A percentile compares a stretch with the other conserved stretches of the same genome.
phyloP scores from a whole-genome alignment of 2,888 invertebrate species.

The Plagodis pulveraria region DNA sequence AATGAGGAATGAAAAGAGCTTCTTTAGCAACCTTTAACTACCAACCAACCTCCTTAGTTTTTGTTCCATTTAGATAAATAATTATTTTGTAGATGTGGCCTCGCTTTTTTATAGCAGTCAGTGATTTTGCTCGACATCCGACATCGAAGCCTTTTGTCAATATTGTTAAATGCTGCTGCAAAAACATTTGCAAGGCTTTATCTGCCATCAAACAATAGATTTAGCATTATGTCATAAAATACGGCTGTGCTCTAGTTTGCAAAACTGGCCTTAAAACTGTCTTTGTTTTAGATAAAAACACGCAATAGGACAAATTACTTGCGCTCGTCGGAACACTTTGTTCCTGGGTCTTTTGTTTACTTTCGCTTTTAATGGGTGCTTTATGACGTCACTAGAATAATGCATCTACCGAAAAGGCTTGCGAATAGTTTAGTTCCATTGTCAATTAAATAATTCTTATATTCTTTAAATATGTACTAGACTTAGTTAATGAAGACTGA shows the following conservation, averaged over 20 bases:
- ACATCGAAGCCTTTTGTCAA: conserved; percentile 57
- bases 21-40: conserved; percentile 25
- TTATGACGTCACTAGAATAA: conserved; percentile 43
- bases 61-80: conserved; percentile 33
- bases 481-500: no score
- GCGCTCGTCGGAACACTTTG: conserved; percentile 72
- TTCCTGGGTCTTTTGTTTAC: conserved; percentile 58
- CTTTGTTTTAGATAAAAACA: conserved; percentile 66
- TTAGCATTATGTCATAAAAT: conserved; percentile 64
- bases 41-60: conserved; percentile 30
- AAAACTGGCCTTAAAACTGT: conserved; percentile 59
- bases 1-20: no score
- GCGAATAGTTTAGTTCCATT: conserved; percentile 12
- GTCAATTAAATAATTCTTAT: no score
- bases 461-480: no score
- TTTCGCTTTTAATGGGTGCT: conserved; percentile 65
- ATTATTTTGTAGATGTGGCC: conserved; percentile 47
- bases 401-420: conserved; percentile 28
- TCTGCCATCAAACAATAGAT: conserved; percentile 54
- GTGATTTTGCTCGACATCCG: conserved; percentile 58
- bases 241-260: conserved; percentile 72
- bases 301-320: conserved; percentile 71
- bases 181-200: conserved; percentile 74
- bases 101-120: conserved; percentile 62
- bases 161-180: conserved; percentile 58